Evolutionary conservation across 2,888 invertebrate genomes (phyloP).

Genomic region (Sinotaia quadrata): DNA sequence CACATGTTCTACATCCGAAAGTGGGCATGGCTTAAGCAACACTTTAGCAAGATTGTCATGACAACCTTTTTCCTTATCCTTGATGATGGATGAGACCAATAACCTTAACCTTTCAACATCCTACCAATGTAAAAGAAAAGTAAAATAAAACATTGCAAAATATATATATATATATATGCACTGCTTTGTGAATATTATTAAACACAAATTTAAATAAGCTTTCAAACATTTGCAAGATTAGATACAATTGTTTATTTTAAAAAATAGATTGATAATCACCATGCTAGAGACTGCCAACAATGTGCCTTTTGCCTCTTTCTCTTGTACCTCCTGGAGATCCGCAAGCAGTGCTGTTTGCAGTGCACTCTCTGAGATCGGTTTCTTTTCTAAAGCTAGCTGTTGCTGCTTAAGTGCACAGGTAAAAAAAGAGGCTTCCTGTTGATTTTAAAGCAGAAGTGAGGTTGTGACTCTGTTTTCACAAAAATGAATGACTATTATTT

Average conservation of each 20-base stretch:
- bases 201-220: background rate
- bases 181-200: background rate
- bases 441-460: too few relatives aligned
- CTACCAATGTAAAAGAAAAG: slow-evolving; percentile 5
- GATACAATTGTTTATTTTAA: too few relatives aligned
- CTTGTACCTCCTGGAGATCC: slow-evolving; percentile 62
- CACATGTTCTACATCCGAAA: background rate
- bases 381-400: slow-evolving; percentile 39
- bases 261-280: slow-evolving; percentile 17
- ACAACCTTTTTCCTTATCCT: slow-evolving; percentile 34
- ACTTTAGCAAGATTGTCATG: slow-evolving; percentile 61
- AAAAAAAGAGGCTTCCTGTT: slow-evolving; percentile 44
- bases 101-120: slow-evolving; percentile 15
- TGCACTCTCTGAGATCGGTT: slow-evolving; percentile 44
- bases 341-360: slow-evolving; percentile 59
- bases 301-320: slow-evolving; percentile 44
- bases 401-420: slow-evolving; percentile 39
- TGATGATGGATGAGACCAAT: slow-evolving; percentile 3
- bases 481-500: too few relatives aligned
- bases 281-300: slow-evolving; percentile 16
- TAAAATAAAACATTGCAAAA: background rate
- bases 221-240: background rate
- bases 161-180: background rate
- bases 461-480: too few relatives aligned
- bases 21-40: slow-evolving; percentile 35